These are phyloP conservation scores for Pterocles gutturalis DNA, from an alignment of 2,113 vertebrate species.

Conservation along the genomic window DNA sequence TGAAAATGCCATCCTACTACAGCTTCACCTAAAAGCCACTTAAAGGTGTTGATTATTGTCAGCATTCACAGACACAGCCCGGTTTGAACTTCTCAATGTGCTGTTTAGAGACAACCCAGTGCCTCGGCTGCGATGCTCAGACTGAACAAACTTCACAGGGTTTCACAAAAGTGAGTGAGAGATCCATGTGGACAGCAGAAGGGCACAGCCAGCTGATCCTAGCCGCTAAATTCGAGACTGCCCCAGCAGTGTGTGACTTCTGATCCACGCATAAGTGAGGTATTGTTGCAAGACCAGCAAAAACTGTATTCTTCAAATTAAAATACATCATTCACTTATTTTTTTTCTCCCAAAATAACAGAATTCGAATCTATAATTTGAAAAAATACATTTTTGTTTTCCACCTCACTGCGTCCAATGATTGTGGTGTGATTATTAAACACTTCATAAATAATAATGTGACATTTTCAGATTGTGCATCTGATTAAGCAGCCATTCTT, in stretches of 20 bases:
- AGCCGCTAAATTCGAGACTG: background rate
- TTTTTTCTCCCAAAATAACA: background rate
- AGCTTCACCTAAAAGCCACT: background rate
- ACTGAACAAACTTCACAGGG: background rate
- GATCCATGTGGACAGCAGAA: background rate
- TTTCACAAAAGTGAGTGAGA: background rate
- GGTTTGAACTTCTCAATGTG: too few relatives aligned
- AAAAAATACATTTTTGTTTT: slow-evolving; percentile 60
- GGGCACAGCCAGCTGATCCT: background rate
- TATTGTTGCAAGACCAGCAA: background rate
- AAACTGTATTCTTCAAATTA: slow-evolving; percentile 21
- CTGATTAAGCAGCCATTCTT: slow-evolving; percentile 63
- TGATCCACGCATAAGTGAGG: background rate
- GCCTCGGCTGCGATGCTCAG: background rate
- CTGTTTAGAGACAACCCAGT: background rate
- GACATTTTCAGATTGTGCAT: slow-evolving; percentile 62
- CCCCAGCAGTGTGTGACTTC: background rate
- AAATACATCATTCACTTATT: background rate
- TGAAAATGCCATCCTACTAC: background rate
- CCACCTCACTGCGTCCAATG: slow-evolving; percentile 30
- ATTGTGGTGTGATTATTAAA: slow-evolving; percentile 67
- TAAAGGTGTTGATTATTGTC: too few relatives aligned
- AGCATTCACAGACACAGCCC: background rate
- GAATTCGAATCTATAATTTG: slow-evolving; percentile 29
- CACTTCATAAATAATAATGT: slow-evolving; percentile 76